Percentiles rank a stretch among this genome's conserved stretches.
phyloP scores from a whole-genome alignment of 2,888 invertebrate species.

The Platycheirus rosarum region DNA sequence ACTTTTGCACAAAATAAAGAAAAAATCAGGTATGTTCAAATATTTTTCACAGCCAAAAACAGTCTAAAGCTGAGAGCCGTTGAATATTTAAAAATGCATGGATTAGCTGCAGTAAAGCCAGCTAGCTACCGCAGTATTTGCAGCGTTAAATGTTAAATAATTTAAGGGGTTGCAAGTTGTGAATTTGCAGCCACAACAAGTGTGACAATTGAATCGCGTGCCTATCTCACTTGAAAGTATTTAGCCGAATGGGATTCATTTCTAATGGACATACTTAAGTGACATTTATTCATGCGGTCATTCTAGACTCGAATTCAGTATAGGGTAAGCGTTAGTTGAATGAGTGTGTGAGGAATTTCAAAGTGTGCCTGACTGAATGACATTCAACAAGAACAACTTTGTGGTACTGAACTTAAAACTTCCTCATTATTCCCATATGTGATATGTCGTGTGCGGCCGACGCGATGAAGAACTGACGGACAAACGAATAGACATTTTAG shows the following conservation, averaged over 20 bases:
- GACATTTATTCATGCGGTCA: conserved; percentile 72
- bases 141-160: conserved; percentile 1
- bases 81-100: conserved; percentile 48
- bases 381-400: conserved; percentile 23
- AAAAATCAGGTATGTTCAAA: conserved; percentile 2
- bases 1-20: conserved; percentile 8
- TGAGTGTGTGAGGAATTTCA: conserved; percentile 43
- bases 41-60: conserved; percentile 32
- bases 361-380: conserved; percentile 62
- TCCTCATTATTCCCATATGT: conserved; percentile 70
- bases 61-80: conserved; percentile 21
- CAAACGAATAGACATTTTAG: conserved; percentile 26
- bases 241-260: conserved; percentile 74
- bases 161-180: conserved; percentile 46
- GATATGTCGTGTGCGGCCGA: conserved; percentile 58
- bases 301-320: conserved; percentile 60
- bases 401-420: conserved; percentile 66
- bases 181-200: conserved; percentile 44
- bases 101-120: conserved; percentile 52
- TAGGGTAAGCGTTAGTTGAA: conserved; percentile 33
- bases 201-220: conserved; percentile 81
- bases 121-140: conserved; percentile 51
- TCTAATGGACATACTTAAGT: conserved; percentile 72
- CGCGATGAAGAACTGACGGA: too few relatives aligned
- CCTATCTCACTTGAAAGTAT: conserved; percentile 79